phyloP scores from a whole-genome alignment of 2,888 invertebrate species.

The Branchipolynoe longqiensis region DNA sequence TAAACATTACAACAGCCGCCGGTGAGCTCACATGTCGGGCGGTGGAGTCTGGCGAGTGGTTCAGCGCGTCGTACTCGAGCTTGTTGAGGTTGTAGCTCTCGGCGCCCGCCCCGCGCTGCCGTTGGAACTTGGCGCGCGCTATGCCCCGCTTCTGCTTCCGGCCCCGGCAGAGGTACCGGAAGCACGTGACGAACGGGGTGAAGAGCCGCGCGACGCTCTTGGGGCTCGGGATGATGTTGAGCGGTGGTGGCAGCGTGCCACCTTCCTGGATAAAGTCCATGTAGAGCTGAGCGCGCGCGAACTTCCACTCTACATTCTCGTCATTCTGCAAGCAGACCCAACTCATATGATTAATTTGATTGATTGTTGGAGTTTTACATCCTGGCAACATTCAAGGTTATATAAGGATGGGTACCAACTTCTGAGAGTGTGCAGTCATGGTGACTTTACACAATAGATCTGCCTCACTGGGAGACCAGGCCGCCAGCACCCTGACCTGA shows the following conservation, averaged over 20 bases:
- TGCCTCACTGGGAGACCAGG: too few species aligned
- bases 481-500: too few species aligned
- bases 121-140: slow-evolving; percentile 31
- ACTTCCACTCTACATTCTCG: slow-evolving; percentile 80
- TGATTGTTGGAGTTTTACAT: too few species aligned
- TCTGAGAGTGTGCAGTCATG: too few species aligned
- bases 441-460: too few species aligned
- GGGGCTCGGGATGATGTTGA: slow-evolving; percentile 76
- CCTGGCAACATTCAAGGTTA: too few species aligned
- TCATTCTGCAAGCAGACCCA: slow-evolving; percentile 74
- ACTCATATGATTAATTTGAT: too few species aligned
- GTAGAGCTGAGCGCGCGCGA: slow-evolving; percentile 78
- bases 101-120: slow-evolving; percentile 1
- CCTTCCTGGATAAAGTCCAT: slow-evolving; percentile 83
- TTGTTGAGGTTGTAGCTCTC: slow-evolving; percentile 59
- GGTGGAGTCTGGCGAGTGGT: slow-evolving; percentile 43
- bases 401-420: too few species aligned
- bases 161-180: slow-evolving; percentile 16
- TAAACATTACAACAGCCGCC: too few species aligned
- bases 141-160: slow-evolving; percentile 17
- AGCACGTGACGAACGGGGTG: slow-evolving; percentile 32
- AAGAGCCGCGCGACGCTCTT: slow-evolving; percentile 54
- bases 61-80: slow-evolving; percentile 52
- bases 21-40: slow-evolving; percentile 51
- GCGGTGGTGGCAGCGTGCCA: slow-evolving; percentile 83